Base-by-base conservation (phyloP, 2,113 vertebrate genomes). In the Oxyura jamaicensis region DNA sequence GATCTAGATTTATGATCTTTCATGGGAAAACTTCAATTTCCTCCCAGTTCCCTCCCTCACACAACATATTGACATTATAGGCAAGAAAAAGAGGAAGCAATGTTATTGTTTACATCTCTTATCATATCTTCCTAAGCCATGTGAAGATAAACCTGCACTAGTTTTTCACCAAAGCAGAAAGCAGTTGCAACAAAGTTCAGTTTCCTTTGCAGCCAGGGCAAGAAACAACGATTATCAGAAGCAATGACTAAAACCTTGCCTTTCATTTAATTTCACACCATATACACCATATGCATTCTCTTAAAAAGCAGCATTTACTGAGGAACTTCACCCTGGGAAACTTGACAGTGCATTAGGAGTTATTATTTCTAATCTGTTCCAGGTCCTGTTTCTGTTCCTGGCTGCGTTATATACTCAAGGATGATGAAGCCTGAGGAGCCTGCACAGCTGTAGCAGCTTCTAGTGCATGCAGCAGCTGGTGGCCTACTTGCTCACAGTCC, bases 21-120 rank as follows among this genome's bases (percentile, higher is more conserved):
- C 59, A 90, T 67, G 68, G 69, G 87, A 93, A 92, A 95, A 87
- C 53, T 93, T 96, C 94, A 96, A 94, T 97, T 97, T 97, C 96
- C 96, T 94, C 52, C 53, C 53, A 23, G 15, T 79, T 96, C 95
- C 76, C 79, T 93, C 46, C 28, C 50, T 94, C 74, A 85, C 39
- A 73, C 28, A 50, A 3, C 35, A 56, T 94, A 91, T 85, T 95
- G 90, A 96, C 85, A 48, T 74, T 86, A 75, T 67, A 86, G 53
- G 75, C 33, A 88, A 68, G 23, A 76, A 71, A 86, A 89, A 83
- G 58, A 91, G 69, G 42, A 68, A 95, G 62, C 68, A 71, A 25
- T 15, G 19, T 13, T 92, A 95, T 79, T 46, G 62, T 65, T 50
- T 3, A 3, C 12, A 26, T 79, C 44, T 75, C 65, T 81, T 88